These are phyloP conservation scores for Odontamblyopus rebecca DNA, from an alignment of 2,797 vertebrate species.

Conservation along the genomic window DNA sequence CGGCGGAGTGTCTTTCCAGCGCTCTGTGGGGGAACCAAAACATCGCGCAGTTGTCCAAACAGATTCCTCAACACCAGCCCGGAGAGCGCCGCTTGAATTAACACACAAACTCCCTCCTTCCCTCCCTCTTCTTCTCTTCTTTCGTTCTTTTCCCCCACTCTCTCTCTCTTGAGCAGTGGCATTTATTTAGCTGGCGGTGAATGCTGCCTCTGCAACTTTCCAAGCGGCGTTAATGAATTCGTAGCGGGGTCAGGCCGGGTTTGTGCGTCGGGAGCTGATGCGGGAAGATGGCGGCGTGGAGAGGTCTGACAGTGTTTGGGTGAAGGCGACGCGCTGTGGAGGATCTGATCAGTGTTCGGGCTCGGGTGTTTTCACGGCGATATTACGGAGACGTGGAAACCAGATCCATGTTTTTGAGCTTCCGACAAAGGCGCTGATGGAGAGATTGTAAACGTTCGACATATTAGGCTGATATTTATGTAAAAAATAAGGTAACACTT, in stretches of 20 bases:
- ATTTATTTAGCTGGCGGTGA: constrained; percentile 77
- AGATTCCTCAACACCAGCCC: constrained; percentile 66
- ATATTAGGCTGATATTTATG: neutral
- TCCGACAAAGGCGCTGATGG: neutral
- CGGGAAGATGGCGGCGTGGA: constrained; percentile 58
- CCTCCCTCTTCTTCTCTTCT: constrained; percentile 42
- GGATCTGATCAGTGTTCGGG: constrained; percentile 28
- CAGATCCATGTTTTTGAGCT: neutral
- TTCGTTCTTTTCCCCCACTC: constrained; percentile 22
- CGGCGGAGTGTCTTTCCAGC: constrained; percentile 71
- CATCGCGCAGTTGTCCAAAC: constrained; percentile 83
- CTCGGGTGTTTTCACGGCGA: constrained; percentile 9
- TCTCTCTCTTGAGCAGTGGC: constrained; percentile 51
- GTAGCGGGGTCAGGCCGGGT: constrained; percentile 69
- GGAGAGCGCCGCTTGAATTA: constrained; percentile 53
- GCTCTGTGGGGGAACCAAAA: constrained; percentile 78
- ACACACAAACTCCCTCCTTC: constrained; percentile 44
- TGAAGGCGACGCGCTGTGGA: constrained; percentile 22
- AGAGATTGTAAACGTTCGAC: neutral
- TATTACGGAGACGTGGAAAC: neutral
- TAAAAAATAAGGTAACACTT: too few relatives aligned
- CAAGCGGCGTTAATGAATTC: constrained; percentile 78
- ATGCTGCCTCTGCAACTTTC: constrained; percentile 78
- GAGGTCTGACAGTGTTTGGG: constrained; percentile 37
- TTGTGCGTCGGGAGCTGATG: constrained; percentile 52